Conservation (phyloP, 2,888 invertebrate genomes). For the Rhynchonema sp. region DNA sequence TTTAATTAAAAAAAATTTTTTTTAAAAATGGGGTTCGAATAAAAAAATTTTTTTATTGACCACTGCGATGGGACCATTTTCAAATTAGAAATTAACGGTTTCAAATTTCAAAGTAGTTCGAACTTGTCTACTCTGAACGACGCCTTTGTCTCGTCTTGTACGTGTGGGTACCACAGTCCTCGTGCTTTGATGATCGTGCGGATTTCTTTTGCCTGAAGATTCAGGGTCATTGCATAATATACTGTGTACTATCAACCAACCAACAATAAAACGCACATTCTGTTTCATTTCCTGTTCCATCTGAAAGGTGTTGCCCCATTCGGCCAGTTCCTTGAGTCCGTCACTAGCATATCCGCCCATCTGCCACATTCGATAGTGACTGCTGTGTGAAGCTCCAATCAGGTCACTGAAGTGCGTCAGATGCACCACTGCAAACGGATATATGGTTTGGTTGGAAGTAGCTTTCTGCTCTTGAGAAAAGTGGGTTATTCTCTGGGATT, state of each 20-base stretch:
- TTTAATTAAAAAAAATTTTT: too few relatives aligned
- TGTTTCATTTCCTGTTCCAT: constrained; percentile 72
- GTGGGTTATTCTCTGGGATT: too few relatives aligned
- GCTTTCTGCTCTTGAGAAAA: not conserved
- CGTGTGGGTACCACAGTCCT: constrained; percentile 69
- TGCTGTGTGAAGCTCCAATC: constrained; percentile 74
- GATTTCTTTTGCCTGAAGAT: constrained; percentile 20
- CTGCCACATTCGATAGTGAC: constrained; percentile 67
- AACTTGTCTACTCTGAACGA: constrained; percentile 62
- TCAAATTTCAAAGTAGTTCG: not conserved
- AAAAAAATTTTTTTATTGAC: too few relatives aligned
- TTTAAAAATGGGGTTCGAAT: too few relatives aligned
- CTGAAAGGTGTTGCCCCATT: constrained; percentile 70
- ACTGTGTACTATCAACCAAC: too few relatives aligned
- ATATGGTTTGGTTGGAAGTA: not conserved
- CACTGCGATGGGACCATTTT: too few relatives aligned
- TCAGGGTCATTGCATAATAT: too few relatives aligned
- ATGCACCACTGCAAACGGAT: constrained; percentile 47
- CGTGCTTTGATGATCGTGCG: constrained; percentile 76
- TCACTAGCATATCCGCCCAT: constrained; percentile 60
- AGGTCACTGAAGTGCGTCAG: constrained; percentile 89
- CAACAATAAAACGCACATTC: too few relatives aligned
- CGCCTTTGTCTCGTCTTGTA: constrained; percentile 63
- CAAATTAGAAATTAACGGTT: too few relatives aligned
- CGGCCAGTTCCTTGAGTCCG: constrained; percentile 78